Base-by-base conservation (phyloP, 2,113 vertebrate genomes). In the Bos javanicus region DNA sequence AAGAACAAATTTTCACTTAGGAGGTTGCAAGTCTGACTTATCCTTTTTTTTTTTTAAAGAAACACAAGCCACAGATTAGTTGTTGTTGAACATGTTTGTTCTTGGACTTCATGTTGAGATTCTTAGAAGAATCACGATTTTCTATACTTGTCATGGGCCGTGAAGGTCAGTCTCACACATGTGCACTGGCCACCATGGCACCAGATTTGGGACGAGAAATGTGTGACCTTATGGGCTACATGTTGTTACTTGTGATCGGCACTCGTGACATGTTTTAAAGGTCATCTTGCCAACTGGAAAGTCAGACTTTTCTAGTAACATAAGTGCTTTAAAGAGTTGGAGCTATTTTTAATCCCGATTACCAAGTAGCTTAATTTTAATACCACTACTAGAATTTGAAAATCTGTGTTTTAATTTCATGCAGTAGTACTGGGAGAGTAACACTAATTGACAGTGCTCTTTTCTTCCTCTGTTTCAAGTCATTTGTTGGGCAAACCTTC, bases 161-260 rank as follows among this genome's bases (percentile, higher is more conserved):
- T 54, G 87, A 82, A 78, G n/a, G 46, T 46, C 26, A 9, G 62
- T 74, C 16, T 59, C 12, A 11, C 3, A 11, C 0, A 0, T 17
- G 5, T 4, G n/a, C 13, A 11, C 9, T 2, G 43, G 17, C 30
- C 57, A 15, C 6, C 30, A 1, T 0, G 5, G 16, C 6, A 14
- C 8, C n/a, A 23, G 39, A 2, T 33, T 19, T 19, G 30, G n/a
- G 16, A 9, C 3, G 1, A 30, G 23, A 23, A 59, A 9, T 17
- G 23, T 33, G 36, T 23, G 25, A 9, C 5, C 0, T 26, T 12
- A 0, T 0, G 12, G 2, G 46, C 28, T 46, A 1, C 6, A 0
- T 7, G 4, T 39, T 26, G 39, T 23, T 4, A 7, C 30, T 19
- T 4, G 1, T 15, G 82, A 57, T 80, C 33, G 46, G 16, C 4